Base-by-base conservation (phyloP, 2,113 vertebrate genomes). In the Pithys albifrons region DNA sequence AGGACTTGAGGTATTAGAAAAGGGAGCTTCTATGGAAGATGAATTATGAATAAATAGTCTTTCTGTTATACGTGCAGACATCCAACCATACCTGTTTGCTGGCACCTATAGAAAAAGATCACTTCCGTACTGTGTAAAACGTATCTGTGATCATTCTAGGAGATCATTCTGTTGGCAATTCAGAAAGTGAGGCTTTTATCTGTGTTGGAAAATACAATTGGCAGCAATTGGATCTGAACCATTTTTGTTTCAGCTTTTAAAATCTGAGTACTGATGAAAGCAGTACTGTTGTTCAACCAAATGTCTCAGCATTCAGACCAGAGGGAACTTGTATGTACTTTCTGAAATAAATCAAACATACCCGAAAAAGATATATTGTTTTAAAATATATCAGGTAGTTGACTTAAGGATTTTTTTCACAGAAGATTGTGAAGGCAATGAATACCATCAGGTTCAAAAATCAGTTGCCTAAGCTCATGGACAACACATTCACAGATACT, bases 1-100 rank as follows among this genome's bases (percentile, higher is more conserved):
- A 76, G 99, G 99, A 29, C 98, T 99, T 87, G 99, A 99, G 98
- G 99, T 99, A 97, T 95, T 77, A 35, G n/a, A 23, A 76, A 46
- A 88, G 29, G 46, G 64, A 89, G 19, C 15, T 81, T 17, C 35
- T 57, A 1, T 23, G 33, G 17, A 49, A 73, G 25, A 85, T 59
- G n/a, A 58, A 31, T 72, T 64, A 14, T 0, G 6, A 18, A 54
- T 29, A 52, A 71, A n/a, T 64, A 23, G 10, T n/a, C 43, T 61
- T 37, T 31, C 37, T 77, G 23, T 65, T 54, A 19, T 1, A 7
- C 1, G 2, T 73, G 51, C 29, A 84, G 29, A 43, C 6, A 41
- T 81, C 24, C 27, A 51, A 12, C 13, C 23, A 7, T 43, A 66
- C 20, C 17, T 74, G 9, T 41, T 89, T 84, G 51, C 33, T 69